Base-by-base conservation (phyloP, 1,140 invertebrate species). In the Aphaenogaster floridana region DNA sequence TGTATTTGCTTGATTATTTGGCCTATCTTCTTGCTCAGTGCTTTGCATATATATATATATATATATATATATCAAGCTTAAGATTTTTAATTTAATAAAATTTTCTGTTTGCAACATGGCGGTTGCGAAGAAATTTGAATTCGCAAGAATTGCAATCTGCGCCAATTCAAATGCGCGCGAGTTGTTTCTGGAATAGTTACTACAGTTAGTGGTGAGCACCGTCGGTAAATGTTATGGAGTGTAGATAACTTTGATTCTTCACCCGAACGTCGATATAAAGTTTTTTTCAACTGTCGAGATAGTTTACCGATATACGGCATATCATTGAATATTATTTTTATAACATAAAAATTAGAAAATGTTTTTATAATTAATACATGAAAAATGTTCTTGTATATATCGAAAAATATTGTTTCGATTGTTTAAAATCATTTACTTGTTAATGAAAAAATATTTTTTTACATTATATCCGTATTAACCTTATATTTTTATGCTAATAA, bases 141-240 rank as follows among this genome's bases (percentile, higher is more conserved):
- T 15, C 4, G 6, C 39, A 39, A 15, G 21, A 61, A 61, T 50
- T 57, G 17, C 39, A 59, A 28, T 3, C 57, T 34, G 8, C 42
- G 42, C 17, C n/a, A 8, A 34, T 15, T 8, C 11, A 15, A 71
- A 71, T 17, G 52, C 36, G 7, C 54, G 42, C 7, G 21, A 77
- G 5, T 42, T 39, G n/a, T 13, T 42, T 39, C 8, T 54, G 3
- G 71, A 2, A 7, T 7, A 8, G 36, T 76, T 7, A 9, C 3
- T 6, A 28, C 28, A 0, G 28, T 28, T 28, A 21, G 36, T 6
- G 9, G 21, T n/a, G 1, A 48, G 34, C 28, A 59, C 42, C 36
- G 79, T 83, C 52, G 79, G 6, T 83, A 71, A 72, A 45, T 36
- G 17, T 52, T 79, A 15, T 4, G 21, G 50, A 42, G 57, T 42